These are phyloP conservation scores for Spea multiplicata DNA, from an alignment of 2,113 vertebrate species.

Conservation along the genomic window DNA sequence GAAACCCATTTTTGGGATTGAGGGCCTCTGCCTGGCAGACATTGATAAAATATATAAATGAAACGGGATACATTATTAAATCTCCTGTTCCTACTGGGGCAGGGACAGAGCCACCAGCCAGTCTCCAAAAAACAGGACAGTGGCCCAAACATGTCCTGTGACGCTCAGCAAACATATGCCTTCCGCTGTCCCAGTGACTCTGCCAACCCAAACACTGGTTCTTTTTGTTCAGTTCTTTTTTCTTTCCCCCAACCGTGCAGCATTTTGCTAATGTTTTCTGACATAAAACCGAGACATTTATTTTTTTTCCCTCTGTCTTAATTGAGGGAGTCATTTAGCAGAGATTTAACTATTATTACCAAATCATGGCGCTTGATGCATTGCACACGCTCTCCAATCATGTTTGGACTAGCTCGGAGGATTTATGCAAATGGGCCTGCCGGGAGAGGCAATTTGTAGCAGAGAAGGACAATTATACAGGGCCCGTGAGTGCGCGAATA, in stretches of 20 bases:
- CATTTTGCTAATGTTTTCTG: slow-evolving; percentile 65
- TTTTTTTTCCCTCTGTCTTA: slow-evolving; percentile 62
- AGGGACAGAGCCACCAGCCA: not conserved
- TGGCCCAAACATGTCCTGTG: not conserved
- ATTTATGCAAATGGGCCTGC: slow-evolving; percentile 73
- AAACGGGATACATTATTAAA: no score
- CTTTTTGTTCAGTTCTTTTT: slow-evolving; percentile 9
- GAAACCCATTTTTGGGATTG: no score
- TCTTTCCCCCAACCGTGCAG: slow-evolving; percentile 53
- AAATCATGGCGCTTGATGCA: slow-evolving; percentile 67
- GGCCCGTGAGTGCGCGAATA: slow-evolving; percentile 66
- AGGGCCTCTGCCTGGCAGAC: no score
- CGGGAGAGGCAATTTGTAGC: slow-evolving; percentile 77
- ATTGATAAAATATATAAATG: no score
- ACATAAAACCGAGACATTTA: slow-evolving; percentile 70
- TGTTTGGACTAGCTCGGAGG: slow-evolving; percentile 65
- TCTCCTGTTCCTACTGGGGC: no score
- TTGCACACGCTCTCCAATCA: slow-evolving; percentile 55
- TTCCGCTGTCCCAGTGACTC: slow-evolving; percentile 25
- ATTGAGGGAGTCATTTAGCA: slow-evolving; percentile 74
- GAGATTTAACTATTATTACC: slow-evolving; percentile 75
- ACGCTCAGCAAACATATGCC: slow-evolving; percentile 10
- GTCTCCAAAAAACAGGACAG: slow-evolving; percentile 12
- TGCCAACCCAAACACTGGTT: slow-evolving; percentile 21
- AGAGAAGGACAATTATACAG: slow-evolving; percentile 73